Evolutionary conservation across 2,888 invertebrate species (phyloP), one percentile per base, ranked within the genome.

Genomic region (Mesorhabditis sp.): DNA sequence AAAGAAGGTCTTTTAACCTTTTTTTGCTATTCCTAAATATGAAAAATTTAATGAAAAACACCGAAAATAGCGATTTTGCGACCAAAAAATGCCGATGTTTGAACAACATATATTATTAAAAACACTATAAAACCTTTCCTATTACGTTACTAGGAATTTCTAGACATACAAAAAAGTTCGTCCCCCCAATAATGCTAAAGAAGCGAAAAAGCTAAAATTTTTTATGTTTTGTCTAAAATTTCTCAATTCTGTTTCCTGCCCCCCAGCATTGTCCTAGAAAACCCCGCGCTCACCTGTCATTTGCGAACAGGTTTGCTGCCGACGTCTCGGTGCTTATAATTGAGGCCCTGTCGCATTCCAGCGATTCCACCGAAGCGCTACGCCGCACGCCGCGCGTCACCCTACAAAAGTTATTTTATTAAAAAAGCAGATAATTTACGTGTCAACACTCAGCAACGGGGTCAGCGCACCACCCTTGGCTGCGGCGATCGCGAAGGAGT

Each of bases 321-420:
- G 72, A 62, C 1, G 78, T 79, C 65, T 80, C 81, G 0, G 75
- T 72, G 61, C 74, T 72, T 4, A 77, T 78, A 62, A 81, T 77
- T n/a, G 79, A 13, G 4, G 80, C 78, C 44, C 71, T 67, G n/a
- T 77, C 69, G 61, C 80, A 79, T 50, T 80, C 80, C 50, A 79
- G 62, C 45, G 78, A 78, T 66, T 78, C 78, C 2, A 79, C 76
- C 7, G 79, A 77, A n/a, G 70, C 65, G 28, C 75, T 66, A 5
- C 75, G 74, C 42, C 75, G 74, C 5, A 79, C 70, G 4, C 73
- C 78, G 58, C 75, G 69, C 1, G 78, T 74, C 42, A 80, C 78
- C 50, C 76, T 75, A 64, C 10, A 15, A 43, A 43, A 64, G 44
- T 65, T 67, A n/a, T 42, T n/a, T 6, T 43, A 28, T 45, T 4